A percentile compares a stretch with the other conserved stretches of the same genome.
phyloP scores from a whole-genome alignment of 2,113 vertebrate species.

The Elaphurus davidianus region DNA sequence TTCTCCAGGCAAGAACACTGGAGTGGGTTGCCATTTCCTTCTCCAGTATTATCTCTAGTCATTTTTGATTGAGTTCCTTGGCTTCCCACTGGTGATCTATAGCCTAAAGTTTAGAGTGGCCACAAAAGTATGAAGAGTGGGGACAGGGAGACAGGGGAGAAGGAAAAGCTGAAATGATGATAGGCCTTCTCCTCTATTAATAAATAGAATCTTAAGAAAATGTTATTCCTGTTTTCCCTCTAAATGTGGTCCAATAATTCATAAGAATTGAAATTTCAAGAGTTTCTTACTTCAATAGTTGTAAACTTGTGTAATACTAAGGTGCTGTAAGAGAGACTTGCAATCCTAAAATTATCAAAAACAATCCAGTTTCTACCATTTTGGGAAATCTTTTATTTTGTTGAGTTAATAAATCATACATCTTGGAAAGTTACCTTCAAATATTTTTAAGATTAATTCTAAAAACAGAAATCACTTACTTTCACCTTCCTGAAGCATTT shows the following conservation, averaged over 20 bases:
- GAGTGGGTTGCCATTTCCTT: no score
- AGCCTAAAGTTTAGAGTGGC: neutral
- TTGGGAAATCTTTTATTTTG: neutral
- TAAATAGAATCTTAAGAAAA: neutral
- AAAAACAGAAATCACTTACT: slow-evolving; percentile 78
- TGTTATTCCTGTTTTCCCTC: neutral
- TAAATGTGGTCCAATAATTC: neutral
- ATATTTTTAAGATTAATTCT: slow-evolving; percentile 20
- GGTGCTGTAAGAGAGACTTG: neutral
- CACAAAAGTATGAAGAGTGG: neutral
- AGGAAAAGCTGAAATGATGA: neutral
- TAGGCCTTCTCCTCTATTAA: neutral
- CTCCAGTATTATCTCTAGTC: neutral
- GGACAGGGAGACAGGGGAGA: fast-evolving
- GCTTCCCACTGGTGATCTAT: neutral
- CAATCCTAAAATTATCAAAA: neutral
- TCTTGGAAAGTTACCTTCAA: slow-evolving; percentile 5
- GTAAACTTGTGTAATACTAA: neutral
- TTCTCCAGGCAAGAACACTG: no score
- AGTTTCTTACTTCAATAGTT: neutral
- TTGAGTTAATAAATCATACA: slow-evolving; percentile 12
- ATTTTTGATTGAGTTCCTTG: neutral
- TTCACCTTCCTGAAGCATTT: slow-evolving; percentile 86
- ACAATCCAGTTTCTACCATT: neutral
- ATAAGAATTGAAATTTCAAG: neutral